phyloP scores from a whole-genome alignment of 2,797 vertebrate species.

The Rachycentron canadum region DNA sequence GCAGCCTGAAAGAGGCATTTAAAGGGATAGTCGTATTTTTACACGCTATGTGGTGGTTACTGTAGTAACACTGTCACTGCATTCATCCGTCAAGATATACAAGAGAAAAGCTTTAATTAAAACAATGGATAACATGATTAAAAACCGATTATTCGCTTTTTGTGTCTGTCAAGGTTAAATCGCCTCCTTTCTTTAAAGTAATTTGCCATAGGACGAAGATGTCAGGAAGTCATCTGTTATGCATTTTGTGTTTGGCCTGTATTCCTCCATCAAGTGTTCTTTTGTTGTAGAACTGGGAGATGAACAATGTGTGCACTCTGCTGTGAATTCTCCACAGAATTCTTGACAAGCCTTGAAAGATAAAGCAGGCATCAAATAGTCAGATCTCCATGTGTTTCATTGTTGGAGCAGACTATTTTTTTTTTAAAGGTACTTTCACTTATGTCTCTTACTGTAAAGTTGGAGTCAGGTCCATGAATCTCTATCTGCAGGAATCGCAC shows the following conservation, averaged over 20 bases:
- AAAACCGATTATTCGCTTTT: background rate
- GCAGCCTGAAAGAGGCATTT: background rate
- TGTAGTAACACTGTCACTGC: background rate
- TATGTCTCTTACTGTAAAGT: conserved; percentile 31
- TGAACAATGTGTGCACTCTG: conserved; percentile 58
- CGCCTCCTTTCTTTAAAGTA: conserved; percentile 4
- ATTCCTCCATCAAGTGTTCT: conserved; percentile 53
- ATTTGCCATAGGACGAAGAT: conserved; percentile 37
- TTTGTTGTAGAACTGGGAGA: conserved; percentile 52
- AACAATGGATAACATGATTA: background rate
- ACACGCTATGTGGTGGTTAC: background rate
- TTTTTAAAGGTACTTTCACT: background rate
- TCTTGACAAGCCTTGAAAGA: conserved; percentile 61
- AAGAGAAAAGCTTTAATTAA: conserved; percentile 30
- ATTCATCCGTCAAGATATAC: conserved; percentile 12
- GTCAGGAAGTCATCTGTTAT: conserved; percentile 36
- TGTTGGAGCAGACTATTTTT: conserved; percentile 27
- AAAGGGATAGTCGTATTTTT: conserved; percentile 1
- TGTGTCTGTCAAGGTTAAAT: background rate
- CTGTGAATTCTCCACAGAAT: conserved; percentile 63
- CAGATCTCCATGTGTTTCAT: conserved; percentile 54
- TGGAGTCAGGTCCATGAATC: conserved; percentile 12
- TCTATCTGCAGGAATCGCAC: conserved; percentile 8
- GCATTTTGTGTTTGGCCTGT: conserved; percentile 55
- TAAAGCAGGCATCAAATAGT: conserved; percentile 57